Evolutionary conservation across 2,797 vertebrate species (phyloP), one percentile per base, ranked within the genome.

Genomic region (Philypnodon macrostomus): DNA sequence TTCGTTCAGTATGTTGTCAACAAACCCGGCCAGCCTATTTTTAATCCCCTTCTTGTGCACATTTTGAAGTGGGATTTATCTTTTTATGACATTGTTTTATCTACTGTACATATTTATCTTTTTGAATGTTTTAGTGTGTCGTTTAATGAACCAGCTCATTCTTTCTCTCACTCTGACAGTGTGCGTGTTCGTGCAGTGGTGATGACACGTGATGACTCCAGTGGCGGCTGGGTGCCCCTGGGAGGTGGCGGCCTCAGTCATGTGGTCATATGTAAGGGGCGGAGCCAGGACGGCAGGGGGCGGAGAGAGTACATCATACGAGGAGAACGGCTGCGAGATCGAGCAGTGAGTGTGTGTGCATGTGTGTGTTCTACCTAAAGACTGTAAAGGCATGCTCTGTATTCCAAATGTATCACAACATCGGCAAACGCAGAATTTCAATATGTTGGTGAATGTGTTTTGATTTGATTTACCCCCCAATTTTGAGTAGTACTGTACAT

Each of bases 141-240:
- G 36, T 73, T 63, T 62, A 64, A 75, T 63, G 53, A 49, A 48
- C 57, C 53, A 2, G 34, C 48, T 36, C 46, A 42, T 48, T 29
- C 54, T 41, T 74, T 77, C 63, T 67, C 18, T 72, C 67, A 72
- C 52, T 67, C 52, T 64, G 61, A 84, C 86, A 95, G 93, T 83
- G 93, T 94, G 83, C 93, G 92, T 89, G 93, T 95, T 84, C 92
- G 93, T 79, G 93, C 93, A 6, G 93, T 95, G 90, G 93, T 96
- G 90, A 94, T 96, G 93, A 92, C 92, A 82, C 92, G 94, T 83
- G 94, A 96, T 62, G 94, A 96, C 91, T 95, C 93, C 82, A 95
- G 93, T 74, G 94, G 93, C 73, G 93, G 93, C 67, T 96, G 94
- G 94, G 92, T 95, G 81, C 91, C 91, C 80, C 90, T 95, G 60